Evolutionary conservation across 2,888 invertebrate species (phyloP), one percentile per base, ranked within the genome.

Genomic region (Meloe dianella): DNA sequence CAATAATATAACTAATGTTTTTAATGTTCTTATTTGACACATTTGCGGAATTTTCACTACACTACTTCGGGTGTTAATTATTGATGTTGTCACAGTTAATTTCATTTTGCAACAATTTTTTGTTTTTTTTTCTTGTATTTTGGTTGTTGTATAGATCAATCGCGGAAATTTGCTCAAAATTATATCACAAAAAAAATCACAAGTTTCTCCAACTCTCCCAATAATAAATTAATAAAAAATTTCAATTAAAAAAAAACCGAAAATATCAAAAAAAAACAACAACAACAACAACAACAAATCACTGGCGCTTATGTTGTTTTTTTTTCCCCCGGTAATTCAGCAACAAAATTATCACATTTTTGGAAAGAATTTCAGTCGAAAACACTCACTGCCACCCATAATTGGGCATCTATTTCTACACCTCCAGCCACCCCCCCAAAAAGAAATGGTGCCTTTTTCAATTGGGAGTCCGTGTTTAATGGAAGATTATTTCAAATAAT

Each of bases 271-370:
- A n/a, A n/a, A n/a, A n/a, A n/a, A n/a, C n/a, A n/a, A n/a, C n/a
- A n/a, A n/a, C n/a, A n/a, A n/a, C n/a, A n/a, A n/a, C n/a, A n/a
- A n/a, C n/a, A 51, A 51, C 51, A 24, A 65, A 57, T 66, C 68
- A 67, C 69, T 66, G 58, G 57, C 32, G 29, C 4, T 29, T 10
- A 32, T 32, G 9, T 32, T 32, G 32, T 12, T 10, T 10, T 10
- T 10, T 32, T 32, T 32, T 10, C 32, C 29, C 2, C 2, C 6
- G 6, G 6, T 29, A 32, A 32, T 32, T 38, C 17, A 4, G 14
- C 12, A 38, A 32, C 3, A 38, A 66, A 62, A 60, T 68, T 74
- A 72, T 73, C 73, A 73, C 74, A 73, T 73, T 69, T 72, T 72
- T 57, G 63, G n/a, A 24, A n/a, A n/a, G n/a, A 57, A 9, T 30